Evolutionary conservation across 2,888 invertebrate species (phyloP), one percentile per base, ranked within the genome.

Genomic region (Chironomus tentans): DNA sequence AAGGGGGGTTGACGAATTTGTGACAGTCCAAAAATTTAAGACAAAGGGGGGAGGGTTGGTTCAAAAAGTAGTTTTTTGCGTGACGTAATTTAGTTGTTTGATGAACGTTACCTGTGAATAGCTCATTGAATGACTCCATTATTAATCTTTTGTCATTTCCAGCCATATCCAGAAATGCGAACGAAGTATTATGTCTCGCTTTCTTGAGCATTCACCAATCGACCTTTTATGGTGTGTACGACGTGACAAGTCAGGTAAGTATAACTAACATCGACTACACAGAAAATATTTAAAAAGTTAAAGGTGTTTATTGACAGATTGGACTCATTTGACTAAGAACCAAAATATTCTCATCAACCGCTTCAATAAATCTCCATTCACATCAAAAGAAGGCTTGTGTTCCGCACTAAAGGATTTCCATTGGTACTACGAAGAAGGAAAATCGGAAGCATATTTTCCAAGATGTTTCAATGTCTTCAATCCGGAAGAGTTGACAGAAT

Each of bases 201-300:
- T 94, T 82, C 87, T 95, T 80, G 90, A 91, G 79, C 90, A 92
- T 80, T 89, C 91, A 79, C 89, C 91, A 0, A 92, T 94, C 1
- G 93, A 95, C 80, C 93, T 97, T 80, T 87, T 96, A 48, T 97
- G 97, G 95, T 94, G 94, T 69, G 90, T 93, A 76, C 90, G 93
- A 78, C 89, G 92, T 77, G 95, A 95, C 79, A 91, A 90, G 83
- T 81, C 82, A 76, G 70, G 70, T 70, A 70, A 38, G 24, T 12
- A 56, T 70, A 21, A 61, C 2, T 68, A 7, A 2, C 0, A 18
- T 1, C 18, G 18, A n/a, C 4, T 15, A 15, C 38, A 2, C 38
- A 50, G 15, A 56, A n/a, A n/a, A 5, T 56, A 56, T 5, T 56
- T 56, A 7, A 7, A n/a, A 50, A 15, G 18, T 38, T 56, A 56